Evolutionary conservation across 2,113 vertebrate genomes (phyloP), one percentile per base, ranked within the genome.

Genomic region (Anarhynchus alexandrinus): DNA sequence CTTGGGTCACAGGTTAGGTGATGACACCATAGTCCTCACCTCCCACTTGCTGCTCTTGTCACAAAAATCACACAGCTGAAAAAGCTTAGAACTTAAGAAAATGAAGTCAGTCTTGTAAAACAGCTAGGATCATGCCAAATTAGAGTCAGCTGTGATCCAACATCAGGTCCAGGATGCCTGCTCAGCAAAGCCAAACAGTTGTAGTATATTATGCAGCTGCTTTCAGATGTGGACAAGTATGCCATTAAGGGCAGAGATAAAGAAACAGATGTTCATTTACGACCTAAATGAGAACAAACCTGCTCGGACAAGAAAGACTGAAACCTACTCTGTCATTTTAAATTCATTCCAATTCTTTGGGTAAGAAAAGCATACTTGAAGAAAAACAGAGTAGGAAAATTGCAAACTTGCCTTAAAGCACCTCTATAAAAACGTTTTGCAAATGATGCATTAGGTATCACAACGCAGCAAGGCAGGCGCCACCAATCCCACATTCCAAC

Each of bases 241-340:
- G 66, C 45, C 91, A 90, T 54, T 82, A 93, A 91, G 77, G 88
- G 72, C 64, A 95, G 70, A 83, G 93, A 95, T 89, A 94, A 93
- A 95, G 84, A 94, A 96, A 91, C 88, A 93, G 85, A 94, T 94
- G 88, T 65, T 94, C 73, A 85, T 76, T 97, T 96, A 82, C 0
- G 29, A 89, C 86, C 74, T 80, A 80, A 94, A 94, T 45, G 70
- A 92, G 89, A 91, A 93, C 49, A 72, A 94, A 85, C 91, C 81
- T 96, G 84, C 89, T 65, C 12, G 10, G 69, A 79, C 25, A 30
- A 95, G 59, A 76, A 74, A 81, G 51, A 62, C 29, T 51, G 81
- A 97, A 90, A 87, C 23, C 72, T 70, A 32, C 67, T 69, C 13
- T 34, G 47, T 40, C 6, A 12, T 86, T 93, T 91, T 11, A 77